These are phyloP conservation scores for Lepus americanus DNA, from an alignment of 2,113 vertebrate genomes.

Conservation along the genomic window DNA sequence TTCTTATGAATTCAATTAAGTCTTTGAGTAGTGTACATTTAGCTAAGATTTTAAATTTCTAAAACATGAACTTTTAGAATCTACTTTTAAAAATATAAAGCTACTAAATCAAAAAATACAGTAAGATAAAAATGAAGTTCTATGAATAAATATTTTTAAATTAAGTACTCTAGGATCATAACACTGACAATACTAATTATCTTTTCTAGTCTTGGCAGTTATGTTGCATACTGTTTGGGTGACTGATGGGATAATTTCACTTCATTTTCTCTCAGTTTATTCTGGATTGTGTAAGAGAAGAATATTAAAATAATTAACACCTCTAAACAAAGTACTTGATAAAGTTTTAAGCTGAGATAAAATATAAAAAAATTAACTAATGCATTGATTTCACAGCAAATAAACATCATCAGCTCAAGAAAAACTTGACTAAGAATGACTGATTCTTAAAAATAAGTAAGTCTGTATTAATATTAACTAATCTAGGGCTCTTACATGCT, in stretches of 20 bases:
- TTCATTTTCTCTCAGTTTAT: slow-evolving; percentile 70
- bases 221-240: slow-evolving; percentile 74
- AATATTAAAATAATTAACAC: slow-evolving; percentile 78
- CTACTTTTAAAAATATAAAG: slow-evolving; percentile 68
- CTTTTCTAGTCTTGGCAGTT: slow-evolving; percentile 65
- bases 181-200: slow-evolving; percentile 81
- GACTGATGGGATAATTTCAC: slow-evolving; percentile 73
- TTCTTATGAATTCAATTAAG: slow-evolving; percentile 59
- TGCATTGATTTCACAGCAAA: slow-evolving; percentile 26
- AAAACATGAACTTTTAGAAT: slow-evolving; percentile 59
- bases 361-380: slow-evolving; percentile 64
- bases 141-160: slow-evolving; percentile 79
- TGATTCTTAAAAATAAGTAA: slow-evolving; percentile 39
- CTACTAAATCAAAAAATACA: slow-evolving; percentile 65
- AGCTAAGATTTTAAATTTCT: slow-evolving; percentile 61
- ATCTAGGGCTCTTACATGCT: slow-evolving; percentile 12
- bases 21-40: slow-evolving; percentile 46
- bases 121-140: slow-evolving; percentile 68
- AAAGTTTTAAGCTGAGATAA: slow-evolving; percentile 72
- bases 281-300: slow-evolving; percentile 66
- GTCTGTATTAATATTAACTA: background rate
- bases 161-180: slow-evolving; percentile 76
- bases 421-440: slow-evolving; percentile 33
- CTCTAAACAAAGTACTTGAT: slow-evolving; percentile 74
- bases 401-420: background rate